These are phyloP conservation scores for Paramuricea clavata DNA, from an alignment of 92 coral and sea anemone genomes.

Conservation along the genomic window DNA sequence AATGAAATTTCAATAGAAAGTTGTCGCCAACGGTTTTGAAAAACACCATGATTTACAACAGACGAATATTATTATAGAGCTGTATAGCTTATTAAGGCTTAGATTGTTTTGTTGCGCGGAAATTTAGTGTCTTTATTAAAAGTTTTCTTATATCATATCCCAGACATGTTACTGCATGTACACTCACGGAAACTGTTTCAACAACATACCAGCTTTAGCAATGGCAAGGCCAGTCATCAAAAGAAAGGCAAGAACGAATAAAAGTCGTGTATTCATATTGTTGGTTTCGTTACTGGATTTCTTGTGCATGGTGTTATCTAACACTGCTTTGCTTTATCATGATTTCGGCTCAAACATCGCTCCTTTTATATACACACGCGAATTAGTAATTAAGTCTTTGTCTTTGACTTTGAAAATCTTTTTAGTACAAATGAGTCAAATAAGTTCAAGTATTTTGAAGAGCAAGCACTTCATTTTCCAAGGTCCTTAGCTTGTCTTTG, in stretches of 20 bases:
- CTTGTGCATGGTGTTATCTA: neutral
- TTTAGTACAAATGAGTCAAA: neutral
- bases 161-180: too few relatives aligned
- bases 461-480: neutral
- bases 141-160: too few relatives aligned
- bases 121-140: too few relatives aligned
- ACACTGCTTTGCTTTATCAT: neutral
- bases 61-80: too few relatives aligned
- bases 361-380: neutral
- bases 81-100: too few relatives aligned
- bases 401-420: neutral
- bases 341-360: neutral
- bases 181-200: neutral
- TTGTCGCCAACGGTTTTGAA: too few relatives aligned
- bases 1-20: too few relatives aligned
- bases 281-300: neutral
- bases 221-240: conserved; percentile 10
- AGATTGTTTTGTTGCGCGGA: too few relatives aligned
- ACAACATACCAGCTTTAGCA: conserved; percentile 7
- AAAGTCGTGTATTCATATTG: conserved; percentile 10
- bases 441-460: neutral
- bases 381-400: neutral
- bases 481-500: conserved; percentile 8
- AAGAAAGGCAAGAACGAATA: neutral
- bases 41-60: too few relatives aligned